Percentiles rank a stretch among this genome's conserved stretches.
phyloP scores from a whole-genome alignment of 2,888 invertebrate genomes.

The Oligia latruncula region DNA sequence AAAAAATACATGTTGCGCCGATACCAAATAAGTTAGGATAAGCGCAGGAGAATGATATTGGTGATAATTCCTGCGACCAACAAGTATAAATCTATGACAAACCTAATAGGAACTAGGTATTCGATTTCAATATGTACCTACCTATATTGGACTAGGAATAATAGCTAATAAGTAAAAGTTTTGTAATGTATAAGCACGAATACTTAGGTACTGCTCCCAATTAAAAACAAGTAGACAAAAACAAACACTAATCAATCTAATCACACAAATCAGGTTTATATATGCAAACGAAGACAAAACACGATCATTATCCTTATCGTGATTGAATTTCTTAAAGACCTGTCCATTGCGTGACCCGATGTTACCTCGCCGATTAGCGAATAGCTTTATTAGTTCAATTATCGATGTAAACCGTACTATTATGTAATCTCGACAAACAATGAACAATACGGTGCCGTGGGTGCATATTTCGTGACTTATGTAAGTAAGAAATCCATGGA shows the following conservation, averaged over 20 bases:
- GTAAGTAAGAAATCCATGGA: constrained; percentile 53
- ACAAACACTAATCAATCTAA: constrained; percentile 3
- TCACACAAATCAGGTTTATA: constrained; percentile 27
- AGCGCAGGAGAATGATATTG: background rate
- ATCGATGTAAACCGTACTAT: constrained; percentile 52
- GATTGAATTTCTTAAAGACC: constrained; percentile 54
- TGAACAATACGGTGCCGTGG: constrained; percentile 55
- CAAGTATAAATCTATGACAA: background rate
- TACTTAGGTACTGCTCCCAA: background rate
- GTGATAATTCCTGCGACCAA: background rate
- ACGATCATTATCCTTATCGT: constrained; percentile 51
- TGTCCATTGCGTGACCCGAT: constrained; percentile 62
- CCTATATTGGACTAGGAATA: background rate
- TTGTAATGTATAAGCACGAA: too few species aligned
- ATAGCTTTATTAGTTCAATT: constrained; percentile 54
- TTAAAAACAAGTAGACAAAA: constrained; percentile 32
- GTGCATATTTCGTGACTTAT: constrained; percentile 62
- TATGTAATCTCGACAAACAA: constrained; percentile 59
- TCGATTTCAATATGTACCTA: background rate
- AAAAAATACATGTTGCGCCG: background rate
- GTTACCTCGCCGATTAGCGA: constrained; percentile 57
- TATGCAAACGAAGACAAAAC: constrained; percentile 59
- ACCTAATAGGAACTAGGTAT: background rate
- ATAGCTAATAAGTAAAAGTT: background rate
- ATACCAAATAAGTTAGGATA: background rate